Percentiles rank a stretch among this genome's conserved stretches.
phyloP scores from a whole-genome alignment of 2,113 vertebrate species.

The Orcinus orca region DNA sequence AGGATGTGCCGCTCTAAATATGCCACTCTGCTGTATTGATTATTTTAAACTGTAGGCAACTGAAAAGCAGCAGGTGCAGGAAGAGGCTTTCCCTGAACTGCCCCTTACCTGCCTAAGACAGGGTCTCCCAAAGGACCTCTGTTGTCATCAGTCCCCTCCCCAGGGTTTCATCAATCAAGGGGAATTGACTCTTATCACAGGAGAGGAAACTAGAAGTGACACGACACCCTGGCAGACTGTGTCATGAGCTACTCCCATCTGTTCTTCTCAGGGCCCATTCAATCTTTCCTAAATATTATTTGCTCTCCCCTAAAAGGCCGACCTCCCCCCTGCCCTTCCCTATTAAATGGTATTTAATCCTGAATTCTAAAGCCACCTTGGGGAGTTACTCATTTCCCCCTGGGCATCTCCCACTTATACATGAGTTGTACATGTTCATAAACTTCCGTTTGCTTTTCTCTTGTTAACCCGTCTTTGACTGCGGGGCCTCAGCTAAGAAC shows the following conservation, averaged over 20 bases:
- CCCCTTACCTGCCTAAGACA: background rate
- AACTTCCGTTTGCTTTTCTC: background rate
- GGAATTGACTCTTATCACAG: background rate
- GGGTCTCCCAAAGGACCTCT: background rate
- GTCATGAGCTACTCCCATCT: background rate
- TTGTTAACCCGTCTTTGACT: background rate
- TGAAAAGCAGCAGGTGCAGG: background rate
- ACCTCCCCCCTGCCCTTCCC: background rate
- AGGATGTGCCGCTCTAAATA: background rate
- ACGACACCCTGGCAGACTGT: background rate
- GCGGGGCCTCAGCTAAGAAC: background rate
- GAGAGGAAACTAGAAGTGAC: background rate
- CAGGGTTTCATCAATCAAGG: background rate
- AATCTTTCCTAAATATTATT: background rate
- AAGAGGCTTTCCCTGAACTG: background rate
- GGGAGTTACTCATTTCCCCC: background rate
- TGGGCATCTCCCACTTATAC: background rate
- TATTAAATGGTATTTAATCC: background rate
- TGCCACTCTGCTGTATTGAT: fast-evolving
- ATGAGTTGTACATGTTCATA: background rate
- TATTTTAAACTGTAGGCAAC: background rate
- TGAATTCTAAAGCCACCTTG: background rate
- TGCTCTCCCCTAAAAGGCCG: background rate
- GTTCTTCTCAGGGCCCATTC: background rate
- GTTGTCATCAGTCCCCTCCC: background rate